Conservation (phyloP, 1,140 invertebrate genomes). For the Trialeurodes vaporariorum region DNA sequence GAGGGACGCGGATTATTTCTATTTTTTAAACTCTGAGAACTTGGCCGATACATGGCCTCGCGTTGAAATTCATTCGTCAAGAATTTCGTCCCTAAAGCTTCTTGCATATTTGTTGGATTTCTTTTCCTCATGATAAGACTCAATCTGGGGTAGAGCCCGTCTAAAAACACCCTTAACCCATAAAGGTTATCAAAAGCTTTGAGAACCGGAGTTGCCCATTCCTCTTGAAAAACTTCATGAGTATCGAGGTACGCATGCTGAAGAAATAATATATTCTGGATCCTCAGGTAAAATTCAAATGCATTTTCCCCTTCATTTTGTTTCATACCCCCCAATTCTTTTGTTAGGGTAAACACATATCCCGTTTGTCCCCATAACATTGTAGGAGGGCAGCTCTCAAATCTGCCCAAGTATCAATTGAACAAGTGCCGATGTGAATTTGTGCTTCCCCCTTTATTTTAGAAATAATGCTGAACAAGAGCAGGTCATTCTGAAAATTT, state of each 20-base stretch:
- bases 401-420: neutral
- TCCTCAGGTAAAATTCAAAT: neutral
- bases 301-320: neutral
- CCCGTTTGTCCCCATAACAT: neutral
- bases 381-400: neutral
- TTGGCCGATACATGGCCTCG: neutral
- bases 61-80: conserved; percentile 10
- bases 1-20: too few relatives aligned
- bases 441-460: conserved; percentile 6
- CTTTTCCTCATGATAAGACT: conserved; percentile 7
- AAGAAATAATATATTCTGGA: conserved; percentile 4
- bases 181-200: too few relatives aligned
- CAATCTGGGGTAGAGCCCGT: neutral
- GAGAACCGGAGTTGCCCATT: neutral
- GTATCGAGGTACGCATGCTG: too few relatives aligned
- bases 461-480: too few relatives aligned
- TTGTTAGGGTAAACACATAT: conserved; percentile 2
- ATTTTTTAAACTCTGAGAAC: too few relatives aligned
- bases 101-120: conserved; percentile 2
- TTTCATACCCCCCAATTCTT: conserved; percentile 3
- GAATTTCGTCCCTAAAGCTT: conserved; percentile 7
- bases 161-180: too few relatives aligned
- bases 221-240: too few relatives aligned
- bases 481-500: conserved; percentile 9
- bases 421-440: neutral